A percentile compares a stretch with the other conserved stretches of the same genome.
phyloP scores from a whole-genome alignment of 2,113 vertebrate genomes.

The Oophaga pumilio region DNA sequence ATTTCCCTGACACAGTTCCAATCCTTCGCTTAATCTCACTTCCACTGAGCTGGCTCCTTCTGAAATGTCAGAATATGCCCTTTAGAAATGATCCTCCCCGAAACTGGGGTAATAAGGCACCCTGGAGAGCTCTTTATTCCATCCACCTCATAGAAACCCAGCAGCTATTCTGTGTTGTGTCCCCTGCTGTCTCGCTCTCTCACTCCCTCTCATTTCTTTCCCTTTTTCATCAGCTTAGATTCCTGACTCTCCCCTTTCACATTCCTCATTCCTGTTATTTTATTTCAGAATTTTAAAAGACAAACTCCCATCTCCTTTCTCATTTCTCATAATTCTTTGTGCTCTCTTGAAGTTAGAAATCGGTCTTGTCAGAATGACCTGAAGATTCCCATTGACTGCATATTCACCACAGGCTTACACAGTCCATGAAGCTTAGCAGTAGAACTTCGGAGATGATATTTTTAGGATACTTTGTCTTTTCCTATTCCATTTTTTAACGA shows the following conservation, averaged over 20 bases:
- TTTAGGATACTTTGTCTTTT: neutral
- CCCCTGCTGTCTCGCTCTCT: constrained; percentile 50
- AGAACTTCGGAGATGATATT: neutral
- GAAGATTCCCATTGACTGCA: constrained; percentile 1
- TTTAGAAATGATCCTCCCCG: constrained; percentile 54
- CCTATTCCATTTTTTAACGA: neutral
- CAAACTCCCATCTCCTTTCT: constrained; percentile 28
- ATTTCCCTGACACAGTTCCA: constrained; percentile 20
- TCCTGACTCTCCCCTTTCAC: constrained; percentile 43
- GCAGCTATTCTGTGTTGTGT: constrained; percentile 47
- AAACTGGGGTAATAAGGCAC: constrained; percentile 54
- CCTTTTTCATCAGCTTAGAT: constrained; percentile 39
- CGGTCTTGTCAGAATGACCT: constrained; percentile 8
- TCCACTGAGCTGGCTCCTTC: neutral
- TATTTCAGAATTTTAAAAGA: constrained; percentile 32
- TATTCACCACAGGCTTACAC: constrained; percentile 20
- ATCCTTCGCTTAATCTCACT: constrained; percentile 6
- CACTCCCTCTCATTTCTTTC: constrained; percentile 17
- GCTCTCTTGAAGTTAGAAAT: constrained; percentile 35
- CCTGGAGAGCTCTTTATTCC: constrained; percentile 54
- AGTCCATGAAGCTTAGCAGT: neutral
- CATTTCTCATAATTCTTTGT: constrained; percentile 33
- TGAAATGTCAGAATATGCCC: constrained; percentile 53
- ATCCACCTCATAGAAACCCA: constrained; percentile 56
- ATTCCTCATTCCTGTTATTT: constrained; percentile 40